Evolutionary conservation across 2,888 invertebrate species (phyloP).

Genomic region (Drosophila parthenogenetica): DNA sequence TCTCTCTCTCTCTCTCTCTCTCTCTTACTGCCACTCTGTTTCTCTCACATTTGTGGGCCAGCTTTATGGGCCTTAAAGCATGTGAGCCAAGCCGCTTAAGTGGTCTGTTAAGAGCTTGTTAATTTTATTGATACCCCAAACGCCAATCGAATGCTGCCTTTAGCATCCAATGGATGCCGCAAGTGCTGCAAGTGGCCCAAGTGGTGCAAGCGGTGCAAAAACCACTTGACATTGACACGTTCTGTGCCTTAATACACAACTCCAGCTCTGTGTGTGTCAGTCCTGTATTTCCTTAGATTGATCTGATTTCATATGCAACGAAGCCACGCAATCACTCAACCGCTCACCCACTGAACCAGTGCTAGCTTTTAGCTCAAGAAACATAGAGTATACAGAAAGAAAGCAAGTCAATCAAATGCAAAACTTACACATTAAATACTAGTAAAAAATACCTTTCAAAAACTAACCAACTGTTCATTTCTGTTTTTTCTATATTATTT

Average conservation of each 20-base stretch:
- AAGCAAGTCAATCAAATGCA: no score
- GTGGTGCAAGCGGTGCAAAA: slow-evolving; percentile 25
- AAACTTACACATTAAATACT: no score
- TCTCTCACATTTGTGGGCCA: slow-evolving; percentile 4
- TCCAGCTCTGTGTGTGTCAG: neutral
- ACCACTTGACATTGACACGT: slow-evolving; percentile 46
- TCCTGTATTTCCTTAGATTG: no score
- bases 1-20: neutral
- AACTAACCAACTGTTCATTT: no score
- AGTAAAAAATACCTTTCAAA: no score
- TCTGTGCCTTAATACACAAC: slow-evolving; percentile 30
- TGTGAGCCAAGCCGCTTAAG: slow-evolving; percentile 54
- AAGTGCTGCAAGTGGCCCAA: slow-evolving; percentile 30
- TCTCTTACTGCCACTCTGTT: neutral
- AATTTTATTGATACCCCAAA: slow-evolving; percentile 63
- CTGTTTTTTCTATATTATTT: no score
- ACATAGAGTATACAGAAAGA: no score
- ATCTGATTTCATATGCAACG: no score
- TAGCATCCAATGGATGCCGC: neutral
- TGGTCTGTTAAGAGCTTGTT: slow-evolving; percentile 66
- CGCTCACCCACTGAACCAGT: no score
- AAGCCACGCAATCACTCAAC: no score
- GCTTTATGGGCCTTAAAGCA: slow-evolving; percentile 61
- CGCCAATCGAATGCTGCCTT: slow-evolving; percentile 39
- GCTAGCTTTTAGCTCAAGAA: no score